Evolutionary conservation across 23 tunicate species (phyloP).

Genomic region (Trididemnum nubilum): DNA sequence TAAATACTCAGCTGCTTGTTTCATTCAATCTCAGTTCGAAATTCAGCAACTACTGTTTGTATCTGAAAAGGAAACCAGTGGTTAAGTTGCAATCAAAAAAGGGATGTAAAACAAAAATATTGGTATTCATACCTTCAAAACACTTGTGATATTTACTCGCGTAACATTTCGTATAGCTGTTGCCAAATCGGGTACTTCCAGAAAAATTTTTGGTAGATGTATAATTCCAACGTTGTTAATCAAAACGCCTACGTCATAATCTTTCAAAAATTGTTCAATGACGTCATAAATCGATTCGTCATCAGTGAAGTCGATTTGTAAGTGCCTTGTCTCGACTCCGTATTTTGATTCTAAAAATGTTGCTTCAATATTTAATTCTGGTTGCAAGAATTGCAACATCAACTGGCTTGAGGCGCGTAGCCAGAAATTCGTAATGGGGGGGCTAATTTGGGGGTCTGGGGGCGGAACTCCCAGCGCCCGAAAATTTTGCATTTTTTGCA

Average conservation of each 20-base stretch:
- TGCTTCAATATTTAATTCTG: background rate
- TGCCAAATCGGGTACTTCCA: background rate
- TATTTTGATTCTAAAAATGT: background rate
- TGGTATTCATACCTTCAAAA: slow-evolving; percentile 31
- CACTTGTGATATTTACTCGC: slow-evolving; percentile 10
- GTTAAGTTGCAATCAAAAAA: no score
- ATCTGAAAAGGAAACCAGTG: no score
- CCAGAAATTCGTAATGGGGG: no score
- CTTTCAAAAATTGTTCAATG: slow-evolving; percentile 32
- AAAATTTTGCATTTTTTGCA: no score
- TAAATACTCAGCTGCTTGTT: no score
- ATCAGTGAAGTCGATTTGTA: slow-evolving; percentile 25
- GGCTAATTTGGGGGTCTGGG: no score
- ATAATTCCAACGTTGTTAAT: slow-evolving; percentile 51
- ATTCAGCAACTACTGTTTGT: no score
- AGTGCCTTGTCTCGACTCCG: slow-evolving; percentile 13
- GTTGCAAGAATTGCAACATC: no score
- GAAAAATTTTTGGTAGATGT: background rate
- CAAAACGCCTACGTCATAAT: slow-evolving; percentile 41
- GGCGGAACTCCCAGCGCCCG: no score
- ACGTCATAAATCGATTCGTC: slow-evolving; percentile 23
- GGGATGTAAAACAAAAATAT: no score
- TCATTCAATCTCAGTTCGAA: no score
- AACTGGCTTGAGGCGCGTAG: no score
- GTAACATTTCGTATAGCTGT: background rate